A percentile compares a stretch with the other conserved stretches of the same genome.
Evolutionary conservation across 1,140 invertebrate genomes (phyloP).

Genomic region (Drosophila saltans): DNA sequence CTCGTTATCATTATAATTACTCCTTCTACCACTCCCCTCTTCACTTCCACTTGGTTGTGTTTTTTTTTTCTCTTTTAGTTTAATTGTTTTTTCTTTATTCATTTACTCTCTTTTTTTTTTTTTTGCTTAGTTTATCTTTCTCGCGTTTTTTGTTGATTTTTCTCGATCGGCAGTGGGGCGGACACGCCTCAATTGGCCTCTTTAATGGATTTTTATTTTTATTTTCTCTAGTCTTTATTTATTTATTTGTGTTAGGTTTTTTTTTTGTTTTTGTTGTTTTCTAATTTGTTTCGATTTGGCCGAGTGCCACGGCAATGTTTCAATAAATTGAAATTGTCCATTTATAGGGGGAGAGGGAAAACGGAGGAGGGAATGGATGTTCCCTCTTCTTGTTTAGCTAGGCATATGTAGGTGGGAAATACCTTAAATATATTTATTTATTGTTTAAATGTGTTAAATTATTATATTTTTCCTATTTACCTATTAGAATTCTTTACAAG

Average conservation of each 20-base stretch:
- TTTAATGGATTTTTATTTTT: constrained; percentile 53
- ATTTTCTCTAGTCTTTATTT: constrained; percentile 35
- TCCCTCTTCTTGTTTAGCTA: background rate
- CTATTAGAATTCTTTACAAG: no score
- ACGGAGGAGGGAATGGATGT: no score
- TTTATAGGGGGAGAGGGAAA: constrained; percentile 27
- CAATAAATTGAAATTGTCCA: constrained; percentile 73
- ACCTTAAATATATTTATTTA: no score
- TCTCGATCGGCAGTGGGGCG: constrained; percentile 19
- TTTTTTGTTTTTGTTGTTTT: constrained; percentile 29
- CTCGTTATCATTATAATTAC: constrained; percentile 51
- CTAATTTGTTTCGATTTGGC: constrained; percentile 73
- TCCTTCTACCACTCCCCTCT: constrained; percentile 13
- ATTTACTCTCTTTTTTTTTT: constrained; percentile 58
- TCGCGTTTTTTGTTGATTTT: constrained; percentile 29
- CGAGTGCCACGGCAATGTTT: constrained; percentile 66
- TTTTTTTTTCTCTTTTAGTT: constrained; percentile 27
- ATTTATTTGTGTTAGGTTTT: constrained; percentile 45
- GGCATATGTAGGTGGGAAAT: no score
- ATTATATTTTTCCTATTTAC: no score
- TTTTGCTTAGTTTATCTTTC: constrained; percentile 45
- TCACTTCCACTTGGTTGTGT: background rate
- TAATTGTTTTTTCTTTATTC: constrained; percentile 25
- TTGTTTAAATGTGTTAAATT: no score
- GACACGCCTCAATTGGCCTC: constrained; percentile 22